phyloP scores from a whole-genome alignment of 2,113 vertebrate species.

The Centrocercus urophasianus region DNA sequence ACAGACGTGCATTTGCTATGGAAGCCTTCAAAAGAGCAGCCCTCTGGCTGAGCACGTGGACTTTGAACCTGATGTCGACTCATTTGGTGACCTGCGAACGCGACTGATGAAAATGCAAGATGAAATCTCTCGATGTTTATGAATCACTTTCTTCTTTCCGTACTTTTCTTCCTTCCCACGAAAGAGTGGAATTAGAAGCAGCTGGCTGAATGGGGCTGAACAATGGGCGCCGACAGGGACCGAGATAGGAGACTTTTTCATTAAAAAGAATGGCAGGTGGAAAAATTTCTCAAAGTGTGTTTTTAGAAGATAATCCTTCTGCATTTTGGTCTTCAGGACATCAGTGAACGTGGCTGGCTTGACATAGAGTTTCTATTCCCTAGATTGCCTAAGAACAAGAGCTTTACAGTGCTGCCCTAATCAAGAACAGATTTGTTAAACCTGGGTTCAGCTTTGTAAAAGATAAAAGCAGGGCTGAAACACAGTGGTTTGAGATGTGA shows the following conservation, averaged over 20 bases:
- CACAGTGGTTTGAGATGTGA: neutral
- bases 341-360: neutral
- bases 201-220: neutral
- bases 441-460: neutral
- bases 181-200: conserved; percentile 10
- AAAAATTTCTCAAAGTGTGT: neutral
- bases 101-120: neutral
- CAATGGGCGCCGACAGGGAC: neutral
- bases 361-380: neutral
- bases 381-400: neutral
- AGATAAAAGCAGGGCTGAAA: neutral
- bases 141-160: neutral
- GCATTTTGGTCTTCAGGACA: neutral
- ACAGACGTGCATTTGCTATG: rapidly evolving
- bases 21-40: rapidly evolving
- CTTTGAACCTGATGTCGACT: neutral
- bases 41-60: neutral
- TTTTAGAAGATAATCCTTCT: conserved; percentile 19
- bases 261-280: conserved; percentile 28
- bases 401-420: neutral
- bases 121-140: neutral
- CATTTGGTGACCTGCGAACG: neutral
- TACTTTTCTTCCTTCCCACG: neutral
- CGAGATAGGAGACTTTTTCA: conserved; percentile 8
- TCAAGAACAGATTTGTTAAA: neutral